phyloP scores from a whole-genome alignment of 1,140 invertebrate species.

The Drosophila bipectinata region DNA sequence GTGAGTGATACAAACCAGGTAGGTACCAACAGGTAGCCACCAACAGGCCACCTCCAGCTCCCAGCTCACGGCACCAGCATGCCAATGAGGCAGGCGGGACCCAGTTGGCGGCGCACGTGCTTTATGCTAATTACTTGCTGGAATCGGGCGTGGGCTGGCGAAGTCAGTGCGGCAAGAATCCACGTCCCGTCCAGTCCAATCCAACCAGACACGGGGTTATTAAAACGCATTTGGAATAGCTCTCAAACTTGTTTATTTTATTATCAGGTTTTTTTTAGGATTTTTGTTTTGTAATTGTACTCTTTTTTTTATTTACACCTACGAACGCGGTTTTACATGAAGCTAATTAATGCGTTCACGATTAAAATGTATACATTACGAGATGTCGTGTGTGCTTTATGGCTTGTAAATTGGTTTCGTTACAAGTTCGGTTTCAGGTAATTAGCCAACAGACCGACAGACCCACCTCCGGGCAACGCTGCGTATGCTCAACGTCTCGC shows the following conservation, averaged over 20 bases:
- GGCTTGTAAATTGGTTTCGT: constrained; percentile 45
- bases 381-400: constrained; percentile 47
- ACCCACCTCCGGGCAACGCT: constrained; percentile 35
- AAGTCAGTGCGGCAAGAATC: constrained; percentile 20
- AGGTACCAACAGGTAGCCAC: constrained; percentile 63
- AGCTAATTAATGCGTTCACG: constrained; percentile 55
- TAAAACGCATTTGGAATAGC: constrained; percentile 41
- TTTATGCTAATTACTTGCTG: constrained; percentile 77
- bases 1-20: constrained; percentile 40
- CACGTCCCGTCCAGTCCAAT: background rate
- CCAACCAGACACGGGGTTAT: constrained; percentile 18
- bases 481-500: constrained; percentile 76
- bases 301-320: constrained; percentile 46
- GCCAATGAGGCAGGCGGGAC: constrained; percentile 58
- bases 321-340: constrained; percentile 29
- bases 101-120: constrained; percentile 67
- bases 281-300: constrained; percentile 11
- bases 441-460: constrained; percentile 49
- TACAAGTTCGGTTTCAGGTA: constrained; percentile 56
- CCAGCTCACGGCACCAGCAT: constrained; percentile 37
- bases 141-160: constrained; percentile 67
- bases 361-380: constrained; percentile 54
- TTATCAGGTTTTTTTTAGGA: constrained; percentile 17
- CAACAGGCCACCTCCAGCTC: constrained; percentile 15
- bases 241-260: constrained; percentile 40